Conservation (phyloP, 2,797 vertebrate species). For the Coccyzus lansbergi region DNA sequence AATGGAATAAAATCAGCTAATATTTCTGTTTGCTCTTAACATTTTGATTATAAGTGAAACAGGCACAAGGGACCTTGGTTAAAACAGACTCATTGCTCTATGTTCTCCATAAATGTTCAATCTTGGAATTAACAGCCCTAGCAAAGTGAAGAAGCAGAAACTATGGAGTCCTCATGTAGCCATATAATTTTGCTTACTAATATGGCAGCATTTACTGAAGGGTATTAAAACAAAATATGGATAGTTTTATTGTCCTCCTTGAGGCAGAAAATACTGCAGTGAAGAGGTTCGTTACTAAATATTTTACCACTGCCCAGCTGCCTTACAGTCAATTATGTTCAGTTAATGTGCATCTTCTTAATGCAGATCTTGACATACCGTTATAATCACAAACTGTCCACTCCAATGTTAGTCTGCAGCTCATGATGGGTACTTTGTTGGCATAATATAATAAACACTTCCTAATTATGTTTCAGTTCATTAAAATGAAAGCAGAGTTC, state of each 20-base stretch:
- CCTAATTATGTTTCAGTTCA: constrained; percentile 19
- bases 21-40: neutral
- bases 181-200: neutral
- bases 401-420: constrained; percentile 21
- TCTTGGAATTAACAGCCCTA: neutral
- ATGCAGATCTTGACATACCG: constrained; percentile 50
- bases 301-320: constrained; percentile 60
- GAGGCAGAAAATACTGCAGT: constrained; percentile 18
- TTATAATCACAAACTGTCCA: constrained; percentile 41
- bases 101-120: neutral
- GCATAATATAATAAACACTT: constrained; percentile 28
- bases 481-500: constrained; percentile 31
- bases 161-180: constrained; percentile 24
- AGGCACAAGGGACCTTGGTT: neutral
- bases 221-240: neutral
- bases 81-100: neutral
- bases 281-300: constrained; percentile 36
- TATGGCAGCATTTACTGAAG: constrained; percentile 4
- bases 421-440: constrained; percentile 35
- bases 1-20: neutral
- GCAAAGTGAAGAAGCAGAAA: constrained; percentile 14
- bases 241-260: constrained; percentile 33
- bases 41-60: neutral
- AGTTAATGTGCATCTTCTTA: constrained; percentile 59
- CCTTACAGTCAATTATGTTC: constrained; percentile 62